Evolutionary conservation across 2,797 vertebrate species (phyloP).

Genomic region (Anomalospiza imberbis): DNA sequence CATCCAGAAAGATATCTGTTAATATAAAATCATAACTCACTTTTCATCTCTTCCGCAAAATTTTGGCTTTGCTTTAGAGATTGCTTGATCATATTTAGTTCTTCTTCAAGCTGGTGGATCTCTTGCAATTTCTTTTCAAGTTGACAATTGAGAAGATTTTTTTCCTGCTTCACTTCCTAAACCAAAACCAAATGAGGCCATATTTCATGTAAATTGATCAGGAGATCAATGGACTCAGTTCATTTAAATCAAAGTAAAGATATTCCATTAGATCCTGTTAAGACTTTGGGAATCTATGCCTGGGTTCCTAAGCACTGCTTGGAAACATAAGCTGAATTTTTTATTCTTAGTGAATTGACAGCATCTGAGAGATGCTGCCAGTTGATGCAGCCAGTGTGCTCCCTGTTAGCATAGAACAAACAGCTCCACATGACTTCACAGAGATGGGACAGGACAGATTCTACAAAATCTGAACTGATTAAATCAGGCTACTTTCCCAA

Average conservation of each 20-base stretch:
- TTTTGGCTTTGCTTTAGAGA: constrained; percentile 79
- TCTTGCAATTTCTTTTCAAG: constrained; percentile 78
- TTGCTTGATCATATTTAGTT: constrained; percentile 75
- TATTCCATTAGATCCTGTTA: background rate
- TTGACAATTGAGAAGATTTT: constrained; percentile 73
- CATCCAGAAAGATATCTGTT: background rate
- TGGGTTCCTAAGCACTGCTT: background rate
- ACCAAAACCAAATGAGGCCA: background rate
- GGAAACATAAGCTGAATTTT: background rate
- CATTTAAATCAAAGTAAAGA: background rate
- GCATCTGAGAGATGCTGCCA: background rate
- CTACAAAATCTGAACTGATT: background rate
- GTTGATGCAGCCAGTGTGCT: background rate
- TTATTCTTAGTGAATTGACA: background rate
- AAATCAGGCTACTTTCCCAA: background rate
- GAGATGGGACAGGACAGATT: background rate
- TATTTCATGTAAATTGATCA: background rate
- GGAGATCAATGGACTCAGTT: background rate
- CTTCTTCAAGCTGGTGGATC: constrained; percentile 80
- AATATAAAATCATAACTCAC: constrained; percentile 66
- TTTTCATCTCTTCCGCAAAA: constrained; percentile 82
- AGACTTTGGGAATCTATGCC: background rate
- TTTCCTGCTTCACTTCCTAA: constrained; percentile 84
- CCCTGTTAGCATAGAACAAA: background rate
- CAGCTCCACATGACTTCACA: background rate